Base-by-base conservation (phyloP, 2,113 vertebrate species). In the Cynoglossus semilaevis region DNA sequence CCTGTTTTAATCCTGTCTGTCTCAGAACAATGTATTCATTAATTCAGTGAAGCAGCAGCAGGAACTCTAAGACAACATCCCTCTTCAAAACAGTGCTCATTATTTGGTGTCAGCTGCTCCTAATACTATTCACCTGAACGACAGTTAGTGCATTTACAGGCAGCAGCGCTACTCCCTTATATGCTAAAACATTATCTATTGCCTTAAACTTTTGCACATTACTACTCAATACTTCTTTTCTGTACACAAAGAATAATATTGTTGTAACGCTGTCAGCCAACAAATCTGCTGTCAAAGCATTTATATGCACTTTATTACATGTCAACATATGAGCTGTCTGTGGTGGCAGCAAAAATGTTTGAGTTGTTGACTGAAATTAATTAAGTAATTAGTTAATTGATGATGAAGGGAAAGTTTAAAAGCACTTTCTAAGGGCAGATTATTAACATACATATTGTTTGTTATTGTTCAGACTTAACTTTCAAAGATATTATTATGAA, bases 401-500 rank as follows among this genome's bases (percentile, higher is more conserved):
- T 5, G 13, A 57, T 52, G 51, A 63, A 66, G 50, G 50, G 44
- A 50, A 38, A 46, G 29, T 73, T 38, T 35, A 46, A 51, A n/a
- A 7, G 17, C 44, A 55, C 34, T 36, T 67, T 66, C 41, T 7
- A 17, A 59, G 55, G 55, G 44, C 9, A 49, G 46, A 58, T 44
- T 51, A 42, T 42, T 63, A 47, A 66, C 57, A 63, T 37, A 37
- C 44, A 74, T 67, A 68, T 67, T 19, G 8, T 58, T 52, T 70
- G 37, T 74, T 70, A 60, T 53, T 70, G 51, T 72, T 67, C 67
- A 72, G 41, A 53, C 69, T 76, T 76, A 72, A 84, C 63, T 72
- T 72, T 56, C 38, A 71, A 63, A 14, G 61, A 17, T 43, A 36
- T 77, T 84, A 60, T 70, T 74, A 77, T 66, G 61, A 59, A 36